phyloP scores from a whole-genome alignment of 2,113 vertebrate species.

The Noctilio leporinus region DNA sequence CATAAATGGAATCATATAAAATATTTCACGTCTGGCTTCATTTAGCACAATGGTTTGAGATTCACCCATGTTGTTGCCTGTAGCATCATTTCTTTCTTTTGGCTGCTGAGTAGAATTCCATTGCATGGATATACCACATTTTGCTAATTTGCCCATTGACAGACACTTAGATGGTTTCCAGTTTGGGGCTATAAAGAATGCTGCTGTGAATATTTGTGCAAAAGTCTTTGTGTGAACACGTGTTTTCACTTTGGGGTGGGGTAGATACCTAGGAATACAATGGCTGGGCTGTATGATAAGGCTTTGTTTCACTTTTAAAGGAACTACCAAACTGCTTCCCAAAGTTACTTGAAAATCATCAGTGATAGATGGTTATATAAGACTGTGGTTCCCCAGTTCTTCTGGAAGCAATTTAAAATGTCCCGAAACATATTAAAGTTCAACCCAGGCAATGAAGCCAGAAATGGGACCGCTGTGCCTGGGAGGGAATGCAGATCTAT shows the following conservation, averaged over 20 bases:
- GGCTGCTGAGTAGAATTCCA: neutral
- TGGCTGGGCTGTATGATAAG: no score
- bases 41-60: neutral
- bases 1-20: no score
- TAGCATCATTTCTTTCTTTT: no score
- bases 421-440: neutral
- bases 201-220: neutral
- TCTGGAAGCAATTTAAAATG: neutral
- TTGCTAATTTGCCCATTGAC: neutral
- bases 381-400: accelerated
- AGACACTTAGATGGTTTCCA: neutral
- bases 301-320: neutral
- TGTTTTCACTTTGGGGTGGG: neutral
- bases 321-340: neutral
- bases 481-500: accelerated
- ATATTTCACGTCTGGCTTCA: no score
- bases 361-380: neutral
- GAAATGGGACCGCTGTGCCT: accelerated
- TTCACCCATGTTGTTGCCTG: neutral
- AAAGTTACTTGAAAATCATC: neutral
- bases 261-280: neutral
- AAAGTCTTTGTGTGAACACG: no score
- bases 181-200: neutral
- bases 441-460: accelerated
- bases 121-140: accelerated